Conservation (phyloP, 2,113 vertebrate species). For the Forbesichthys papilliferus region DNA sequence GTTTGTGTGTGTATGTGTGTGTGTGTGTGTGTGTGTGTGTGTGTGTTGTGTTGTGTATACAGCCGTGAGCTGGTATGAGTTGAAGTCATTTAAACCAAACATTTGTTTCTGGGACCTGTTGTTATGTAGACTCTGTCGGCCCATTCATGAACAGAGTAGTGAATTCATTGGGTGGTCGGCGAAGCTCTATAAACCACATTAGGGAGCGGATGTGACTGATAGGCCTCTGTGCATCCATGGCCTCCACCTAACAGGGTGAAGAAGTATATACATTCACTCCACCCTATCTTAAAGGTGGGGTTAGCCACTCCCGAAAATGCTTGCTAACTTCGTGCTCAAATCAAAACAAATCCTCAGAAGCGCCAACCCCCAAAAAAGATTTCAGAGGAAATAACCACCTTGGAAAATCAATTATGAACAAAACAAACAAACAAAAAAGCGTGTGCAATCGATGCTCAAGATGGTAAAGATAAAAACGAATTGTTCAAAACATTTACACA, state of each 20-base stretch:
- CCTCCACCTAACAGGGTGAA: background rate
- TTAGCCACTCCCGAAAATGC: conserved; percentile 5
- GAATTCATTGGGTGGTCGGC: conserved; percentile 26
- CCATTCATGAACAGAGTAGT: conserved; percentile 7
- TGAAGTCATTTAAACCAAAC: background rate
- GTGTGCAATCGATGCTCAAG: background rate
- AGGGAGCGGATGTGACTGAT: conserved; percentile 37
- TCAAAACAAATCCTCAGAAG: no score
- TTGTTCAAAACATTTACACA: conserved; percentile 2
- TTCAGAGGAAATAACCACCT: no score
- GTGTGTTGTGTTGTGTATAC: background rate
- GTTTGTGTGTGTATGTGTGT: background rate
- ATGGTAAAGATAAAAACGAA: background rate
- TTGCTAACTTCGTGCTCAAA: no score
- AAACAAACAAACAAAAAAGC: no score
- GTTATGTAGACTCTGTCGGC: no score
- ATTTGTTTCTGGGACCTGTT: no score
- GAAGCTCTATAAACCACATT: conserved; percentile 34
- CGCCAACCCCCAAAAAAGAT: no score
- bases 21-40: background rate
- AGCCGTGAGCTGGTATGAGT: background rate
- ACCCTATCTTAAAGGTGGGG: background rate
- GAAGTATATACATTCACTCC: background rate
- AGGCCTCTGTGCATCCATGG: background rate
- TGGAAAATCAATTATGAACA: no score